Percentiles rank a stretch among this genome's conserved stretches.
These are phyloP conservation scores for Cyanoramphus novaezelandiae DNA, from an alignment of 2,113 vertebrate genomes.

Conservation along the genomic window DNA sequence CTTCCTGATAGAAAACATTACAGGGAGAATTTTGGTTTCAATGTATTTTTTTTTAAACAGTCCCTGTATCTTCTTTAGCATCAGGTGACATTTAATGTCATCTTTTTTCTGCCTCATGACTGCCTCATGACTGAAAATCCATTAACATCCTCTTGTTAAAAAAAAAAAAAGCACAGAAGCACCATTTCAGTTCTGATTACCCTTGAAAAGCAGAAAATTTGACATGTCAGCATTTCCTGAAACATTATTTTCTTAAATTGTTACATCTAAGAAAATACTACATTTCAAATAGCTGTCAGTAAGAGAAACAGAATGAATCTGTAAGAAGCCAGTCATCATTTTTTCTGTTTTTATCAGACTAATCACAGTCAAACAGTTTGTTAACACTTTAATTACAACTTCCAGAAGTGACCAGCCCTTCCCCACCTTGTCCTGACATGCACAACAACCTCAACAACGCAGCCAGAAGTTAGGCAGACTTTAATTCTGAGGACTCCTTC, in stretches of 20 bases:
- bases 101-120: not conserved
- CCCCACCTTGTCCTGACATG: not conserved
- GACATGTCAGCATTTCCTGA: not conserved
- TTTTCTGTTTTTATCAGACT: not conserved
- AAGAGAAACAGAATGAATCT: not conserved
- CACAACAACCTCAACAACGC: not conserved
- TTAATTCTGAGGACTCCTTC: not conserved
- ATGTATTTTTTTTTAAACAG: not conserved
- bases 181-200: not conserved
- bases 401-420: not conserved
- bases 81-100: conserved; percentile 1
- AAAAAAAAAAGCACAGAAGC: not conserved
- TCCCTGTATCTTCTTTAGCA: conserved; percentile 3
- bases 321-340: not conserved
- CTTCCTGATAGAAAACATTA: not conserved
- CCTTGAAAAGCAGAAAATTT: not conserved
- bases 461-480: not conserved
- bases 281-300: not conserved
- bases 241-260: conserved; percentile 16
- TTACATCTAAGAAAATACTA: conserved; percentile 2
- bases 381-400: not conserved
- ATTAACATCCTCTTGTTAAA: not conserved
- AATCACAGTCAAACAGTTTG: not conserved
- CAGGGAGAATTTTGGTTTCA: not conserved
- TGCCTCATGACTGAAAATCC: conserved; percentile 9